Evolutionary conservation across 2,797 vertebrate species (phyloP).

Genomic region (Choloepus didactylus): DNA sequence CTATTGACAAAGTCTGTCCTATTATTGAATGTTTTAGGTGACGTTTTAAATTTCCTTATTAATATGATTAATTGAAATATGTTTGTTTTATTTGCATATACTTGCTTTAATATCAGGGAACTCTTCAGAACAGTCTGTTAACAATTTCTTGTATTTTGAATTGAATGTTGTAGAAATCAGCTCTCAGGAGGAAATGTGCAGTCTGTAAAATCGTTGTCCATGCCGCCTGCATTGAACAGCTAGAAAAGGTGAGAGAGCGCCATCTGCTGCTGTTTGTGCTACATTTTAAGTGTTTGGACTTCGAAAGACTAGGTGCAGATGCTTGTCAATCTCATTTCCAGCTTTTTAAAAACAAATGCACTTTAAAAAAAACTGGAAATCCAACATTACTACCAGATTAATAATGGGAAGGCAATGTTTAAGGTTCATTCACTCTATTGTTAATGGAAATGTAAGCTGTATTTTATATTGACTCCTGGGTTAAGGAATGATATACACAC

Average conservation of each 20-base stretch:
- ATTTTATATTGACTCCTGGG: neutral
- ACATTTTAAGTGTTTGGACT: neutral
- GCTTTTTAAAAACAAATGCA: neutral
- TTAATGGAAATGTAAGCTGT: neutral
- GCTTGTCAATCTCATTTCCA: neutral
- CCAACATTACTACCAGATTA: neutral
- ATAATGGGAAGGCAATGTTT: neutral
- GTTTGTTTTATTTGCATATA: neutral
- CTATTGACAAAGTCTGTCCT: neutral
- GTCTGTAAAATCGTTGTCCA: conserved; percentile 99
- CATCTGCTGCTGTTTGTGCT: conserved; percentile 84
- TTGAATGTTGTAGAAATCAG: conserved; percentile 95
- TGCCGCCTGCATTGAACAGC: conserved; percentile 95
- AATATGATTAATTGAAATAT: neutral
- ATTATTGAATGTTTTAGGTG: neutral
- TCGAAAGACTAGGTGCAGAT: neutral
- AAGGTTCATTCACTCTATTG: neutral
- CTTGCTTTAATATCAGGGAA: conserved; percentile 81
- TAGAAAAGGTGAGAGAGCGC: conserved; percentile 94
- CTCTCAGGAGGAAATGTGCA: conserved; percentile 96
- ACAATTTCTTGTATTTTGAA: conserved; percentile 70
- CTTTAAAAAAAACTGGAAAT: neutral
- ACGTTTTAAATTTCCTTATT: conserved; percentile 45
- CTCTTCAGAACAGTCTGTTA: conserved; percentile 51
- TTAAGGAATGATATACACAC: neutral